Evolutionary conservation across 2,888 invertebrate genomes (phyloP), one percentile per base, ranked within the genome.

Genomic region (Acanthosepion lycidas): DNA sequence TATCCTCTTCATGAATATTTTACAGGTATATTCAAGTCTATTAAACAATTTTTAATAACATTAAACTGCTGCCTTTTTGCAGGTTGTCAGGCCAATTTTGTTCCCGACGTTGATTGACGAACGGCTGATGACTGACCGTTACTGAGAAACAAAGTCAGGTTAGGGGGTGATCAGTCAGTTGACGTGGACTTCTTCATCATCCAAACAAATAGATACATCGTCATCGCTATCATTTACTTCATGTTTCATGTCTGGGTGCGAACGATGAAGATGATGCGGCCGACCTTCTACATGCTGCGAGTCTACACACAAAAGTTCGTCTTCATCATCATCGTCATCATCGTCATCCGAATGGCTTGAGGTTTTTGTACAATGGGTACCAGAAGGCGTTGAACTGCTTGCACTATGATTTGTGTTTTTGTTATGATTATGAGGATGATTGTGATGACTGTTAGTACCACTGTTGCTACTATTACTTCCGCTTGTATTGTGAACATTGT

Each of bases 191-290:
- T 95, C 95, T 59, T 94, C 94, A 55, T 95, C 95, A 26, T 95
- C 95, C 28, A 95, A 95, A 94, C 95, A 95, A 93, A 95, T 95
- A 28, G 95, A 95, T 91, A 95, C 23, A 53, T 92, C 92, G 48
- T 92, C 92, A 92, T 92, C 92, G 48, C 92, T 53, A 28, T 49
- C 51, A 53, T 53, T 92, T 9, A 51, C 92, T 9, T 92, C 92
- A 28, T 49, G 92, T 51, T 92, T 92, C n/a, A n/a, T 78, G n/a
- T 78, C n/a, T n/a, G 33, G 12, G n/a, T 78, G n/a, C 23, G 78
- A n/a, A 18, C 12, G 78, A 15, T 78, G n/a, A 9, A 78, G 78
- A 33, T 78, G 78, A n/a, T 6, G 49, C 23, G 92, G 49, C 20
- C 48, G 28, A 48, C 92, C 23, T 0, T 28, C 33, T 33, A 92